Percentiles rank a stretch among this genome's conserved stretches.
phyloP scores from a whole-genome alignment of 2,888 invertebrate genomes.

The Cotesia congregata region DNA sequence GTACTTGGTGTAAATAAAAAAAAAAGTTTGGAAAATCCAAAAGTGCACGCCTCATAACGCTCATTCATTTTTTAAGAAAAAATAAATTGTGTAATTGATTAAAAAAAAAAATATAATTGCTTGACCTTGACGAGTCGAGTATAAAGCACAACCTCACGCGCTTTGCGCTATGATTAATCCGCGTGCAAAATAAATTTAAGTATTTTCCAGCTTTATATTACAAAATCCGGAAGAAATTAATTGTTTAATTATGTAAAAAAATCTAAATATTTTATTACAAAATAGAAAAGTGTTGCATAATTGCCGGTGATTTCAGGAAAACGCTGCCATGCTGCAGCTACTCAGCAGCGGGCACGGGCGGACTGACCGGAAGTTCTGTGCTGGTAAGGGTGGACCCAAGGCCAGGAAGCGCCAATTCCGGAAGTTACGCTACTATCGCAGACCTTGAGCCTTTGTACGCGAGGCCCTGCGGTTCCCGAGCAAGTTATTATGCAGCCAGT shows the following conservation, averaged over 20 bases:
- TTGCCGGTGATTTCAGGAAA: constrained; percentile 60
- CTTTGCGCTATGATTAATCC: too few species aligned
- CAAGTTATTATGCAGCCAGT: constrained; percentile 86
- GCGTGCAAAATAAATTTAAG: background rate
- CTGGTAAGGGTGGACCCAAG: constrained; percentile 82
- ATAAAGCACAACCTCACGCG: too few species aligned
- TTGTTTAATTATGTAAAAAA: background rate
- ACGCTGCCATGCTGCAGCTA: constrained; percentile 77
- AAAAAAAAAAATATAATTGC: too few species aligned
- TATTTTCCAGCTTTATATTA: background rate
- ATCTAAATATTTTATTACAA: background rate
- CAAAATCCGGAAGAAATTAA: background rate
- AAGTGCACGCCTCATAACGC: too few species aligned
- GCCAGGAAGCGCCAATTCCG: constrained; percentile 82
- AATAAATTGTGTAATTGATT: too few species aligned
- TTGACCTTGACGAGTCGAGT: too few species aligned
- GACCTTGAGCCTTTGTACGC: constrained; percentile 76
- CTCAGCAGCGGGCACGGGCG: constrained; percentile 80
- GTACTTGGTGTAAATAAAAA: background rate
- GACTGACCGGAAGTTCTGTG: constrained; percentile 80
- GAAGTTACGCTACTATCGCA: constrained; percentile 87
- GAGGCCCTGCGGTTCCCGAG: constrained; percentile 74
- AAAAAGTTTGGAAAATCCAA: too few species aligned
- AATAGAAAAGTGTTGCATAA: constrained; percentile 17
- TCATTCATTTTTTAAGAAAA: too few species aligned